Evolutionary conservation across 2,888 invertebrate species (phyloP).

Genomic region (Latheticus oryzae): DNA sequence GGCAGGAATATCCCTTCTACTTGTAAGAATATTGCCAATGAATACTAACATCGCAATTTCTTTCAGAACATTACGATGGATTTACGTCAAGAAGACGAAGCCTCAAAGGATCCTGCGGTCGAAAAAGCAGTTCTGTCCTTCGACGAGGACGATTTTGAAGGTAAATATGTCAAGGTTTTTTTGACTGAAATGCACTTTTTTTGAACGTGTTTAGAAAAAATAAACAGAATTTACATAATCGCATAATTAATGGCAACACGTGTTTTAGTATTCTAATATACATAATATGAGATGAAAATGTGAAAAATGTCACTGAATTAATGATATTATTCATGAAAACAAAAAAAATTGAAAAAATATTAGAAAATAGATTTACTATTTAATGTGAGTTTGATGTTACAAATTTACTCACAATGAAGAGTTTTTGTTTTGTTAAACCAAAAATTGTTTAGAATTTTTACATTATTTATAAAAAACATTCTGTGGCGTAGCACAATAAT

Average conservation of each 20-base stretch:
- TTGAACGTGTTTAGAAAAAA: conserved; percentile 13
- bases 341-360: too few relatives aligned
- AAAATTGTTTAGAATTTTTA: too few relatives aligned
- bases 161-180: conserved; percentile 63
- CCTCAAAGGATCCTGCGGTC: conserved; percentile 88
- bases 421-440: too few relatives aligned
- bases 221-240: conserved; percentile 16
- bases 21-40: too few relatives aligned
- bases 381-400: too few relatives aligned
- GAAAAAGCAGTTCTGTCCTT: conserved; percentile 82
- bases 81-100: conserved; percentile 77
- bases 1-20: too few relatives aligned
- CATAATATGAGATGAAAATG: conserved; percentile 1
- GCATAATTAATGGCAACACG: conserved; percentile 9
- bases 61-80: conserved; percentile 68
- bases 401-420: too few relatives aligned
- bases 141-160: conserved; percentile 91
- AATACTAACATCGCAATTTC: too few relatives aligned
- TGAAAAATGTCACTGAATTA: conserved; percentile 7
- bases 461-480: too few relatives aligned
- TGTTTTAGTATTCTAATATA: conserved; percentile 3
- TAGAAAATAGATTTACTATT: too few relatives aligned
- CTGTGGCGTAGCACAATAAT: too few relatives aligned
- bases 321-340: background rate
- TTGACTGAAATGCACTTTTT: conserved; percentile 6